These are phyloP conservation scores for Heteractis magnifica DNA, from an alignment of 92 coral and sea anemone genomes.

Conservation along the genomic window DNA sequence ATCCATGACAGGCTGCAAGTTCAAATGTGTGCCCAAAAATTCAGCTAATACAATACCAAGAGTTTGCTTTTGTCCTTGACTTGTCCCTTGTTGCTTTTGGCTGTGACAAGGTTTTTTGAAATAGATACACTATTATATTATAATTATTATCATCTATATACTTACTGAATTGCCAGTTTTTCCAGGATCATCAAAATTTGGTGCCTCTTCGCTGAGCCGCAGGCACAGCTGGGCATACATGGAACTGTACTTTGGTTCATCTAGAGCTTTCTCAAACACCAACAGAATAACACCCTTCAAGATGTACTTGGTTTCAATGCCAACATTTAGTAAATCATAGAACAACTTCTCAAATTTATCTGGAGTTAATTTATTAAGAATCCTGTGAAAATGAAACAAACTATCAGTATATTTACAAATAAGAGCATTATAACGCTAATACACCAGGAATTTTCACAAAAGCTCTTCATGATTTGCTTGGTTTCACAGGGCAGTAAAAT, in stretches of 20 bases:
- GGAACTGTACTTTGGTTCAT: slow-evolving; percentile 99
- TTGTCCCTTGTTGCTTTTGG: too few species aligned
- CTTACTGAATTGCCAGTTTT: slow-evolving; percentile 97
- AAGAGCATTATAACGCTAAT: background rate
- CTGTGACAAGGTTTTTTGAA: too few species aligned
- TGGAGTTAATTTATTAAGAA: slow-evolving; percentile 98
- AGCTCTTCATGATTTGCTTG: background rate
- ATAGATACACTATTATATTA: background rate
- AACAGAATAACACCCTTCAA: slow-evolving; percentile 93
- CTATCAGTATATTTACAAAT: background rate
- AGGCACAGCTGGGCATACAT: slow-evolving; percentile 99
- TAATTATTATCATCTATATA: background rate
- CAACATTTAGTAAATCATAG: slow-evolving; percentile 83
- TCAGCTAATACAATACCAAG: too few species aligned
- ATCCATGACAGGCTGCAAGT: too few species aligned
- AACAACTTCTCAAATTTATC: slow-evolving; percentile 95
- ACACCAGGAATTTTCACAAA: background rate
- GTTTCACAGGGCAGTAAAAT: too few species aligned
- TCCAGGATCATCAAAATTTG: slow-evolving; percentile 99
- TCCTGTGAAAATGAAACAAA: slow-evolving; percentile 43
- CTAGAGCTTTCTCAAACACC: slow-evolving; percentile 99
- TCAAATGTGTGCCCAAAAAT: too few species aligned
- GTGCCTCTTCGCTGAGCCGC: slow-evolving; percentile 99
- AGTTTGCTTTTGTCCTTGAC: too few species aligned
- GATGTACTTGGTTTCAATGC: slow-evolving; percentile 91